Percentiles rank a stretch among this genome's conserved stretches.
Conservation (phyloP, 2,113 vertebrate species). For the Aptenodytes forsteri region DNA sequence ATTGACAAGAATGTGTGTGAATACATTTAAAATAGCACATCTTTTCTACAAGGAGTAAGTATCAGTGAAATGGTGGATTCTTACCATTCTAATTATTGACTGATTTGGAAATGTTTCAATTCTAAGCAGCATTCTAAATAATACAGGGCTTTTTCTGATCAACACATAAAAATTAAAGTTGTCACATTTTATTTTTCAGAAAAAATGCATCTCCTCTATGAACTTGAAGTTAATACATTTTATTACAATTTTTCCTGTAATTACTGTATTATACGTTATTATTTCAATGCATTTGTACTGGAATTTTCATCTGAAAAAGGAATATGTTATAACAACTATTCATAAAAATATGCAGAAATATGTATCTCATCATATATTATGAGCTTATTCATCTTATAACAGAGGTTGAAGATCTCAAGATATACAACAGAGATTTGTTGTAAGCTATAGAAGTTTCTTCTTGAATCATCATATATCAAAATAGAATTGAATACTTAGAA, state of each 20-base stretch:
- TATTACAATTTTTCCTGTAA: conserved; percentile 1
- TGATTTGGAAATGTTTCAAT: conserved; percentile 71
- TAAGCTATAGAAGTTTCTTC: background rate
- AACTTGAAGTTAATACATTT: conserved; percentile 54
- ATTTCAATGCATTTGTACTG: background rate
- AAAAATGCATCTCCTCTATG: conserved; percentile 62
- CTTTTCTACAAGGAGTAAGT: conserved; percentile 60
- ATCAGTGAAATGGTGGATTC: conserved; percentile 71
- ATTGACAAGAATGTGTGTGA: conserved; percentile 76
- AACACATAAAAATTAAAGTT: conserved; percentile 66
- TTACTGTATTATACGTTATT: background rate
- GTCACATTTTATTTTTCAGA: conserved; percentile 72
- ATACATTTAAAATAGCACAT: conserved; percentile 50
- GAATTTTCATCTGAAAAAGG: background rate
- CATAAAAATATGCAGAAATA: background rate
- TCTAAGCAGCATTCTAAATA: conserved; percentile 67
- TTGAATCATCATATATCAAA: background rate
- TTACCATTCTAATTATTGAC: conserved; percentile 75
- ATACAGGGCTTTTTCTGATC: conserved; percentile 63
- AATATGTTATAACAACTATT: background rate
- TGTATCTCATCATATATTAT: background rate
- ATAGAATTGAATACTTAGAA: background rate
- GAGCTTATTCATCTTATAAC: background rate
- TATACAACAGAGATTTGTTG: background rate
- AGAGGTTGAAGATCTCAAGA: background rate